Evolutionary conservation across 2,797 vertebrate species (phyloP), one percentile per base, ranked within the genome.

Genomic region (Oreochromis grahami): DNA sequence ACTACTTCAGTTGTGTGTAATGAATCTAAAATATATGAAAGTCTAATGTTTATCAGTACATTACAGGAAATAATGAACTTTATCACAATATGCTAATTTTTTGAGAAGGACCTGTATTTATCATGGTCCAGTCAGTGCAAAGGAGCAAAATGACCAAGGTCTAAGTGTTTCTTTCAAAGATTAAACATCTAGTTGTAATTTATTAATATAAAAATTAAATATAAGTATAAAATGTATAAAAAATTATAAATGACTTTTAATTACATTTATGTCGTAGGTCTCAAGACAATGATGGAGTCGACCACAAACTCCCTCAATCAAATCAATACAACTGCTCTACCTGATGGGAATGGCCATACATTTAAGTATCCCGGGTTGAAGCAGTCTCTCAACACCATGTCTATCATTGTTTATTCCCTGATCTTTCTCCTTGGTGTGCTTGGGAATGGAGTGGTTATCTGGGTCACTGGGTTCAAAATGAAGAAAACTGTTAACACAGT

Each of bases 401-500:
- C 60, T 65, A 38, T 21, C 34, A 65, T 38, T 65, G 7, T 65
- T 38, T 65, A 36, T 38, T 65, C 34, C 15, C 34, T 65, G 60
- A 65, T 65, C 60, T 65, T 65, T 38, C 11, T 65, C 19, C 60
- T 65, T 38, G 60, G 60, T 21, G 60, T 38, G 60, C 11, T 65
- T 0, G 11, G 34, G 60, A 65, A 14, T 5, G 60, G 60, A 65
- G 55, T 58, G 2, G 55, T 32, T 58, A 58, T 58, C 55, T 58
- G 26, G 26, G 26, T 58, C 26, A 32, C 34, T 2, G 4, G 60
- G 34, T 65, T 65, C 34, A 38, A 65, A 21, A 65, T 98, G 97
- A 98, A 97, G 95, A 98, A 97, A 92, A 98, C 97, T 0, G 96
- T 98, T 1, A 98, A 97, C 84, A 97, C 97, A 0, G 15, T 98